Base-by-base conservation (phyloP, 2,888 invertebrate genomes). In the Eumacrocentrus americanus region DNA sequence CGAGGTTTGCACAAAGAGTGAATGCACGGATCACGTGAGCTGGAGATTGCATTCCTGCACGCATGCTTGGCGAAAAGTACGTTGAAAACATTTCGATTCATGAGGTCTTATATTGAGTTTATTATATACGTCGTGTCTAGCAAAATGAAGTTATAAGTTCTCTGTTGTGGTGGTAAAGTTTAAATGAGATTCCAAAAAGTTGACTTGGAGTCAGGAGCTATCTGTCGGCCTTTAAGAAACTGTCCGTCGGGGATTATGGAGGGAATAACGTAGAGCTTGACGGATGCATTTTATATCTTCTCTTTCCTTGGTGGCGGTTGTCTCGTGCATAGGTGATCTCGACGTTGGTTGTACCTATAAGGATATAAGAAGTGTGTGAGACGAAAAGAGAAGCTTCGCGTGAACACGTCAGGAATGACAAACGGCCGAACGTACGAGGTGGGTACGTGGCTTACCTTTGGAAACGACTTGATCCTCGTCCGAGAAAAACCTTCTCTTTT, bases 211-310 rank as follows among this genome's bases (percentile, higher is more conserved):
- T 40, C 29, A 25, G 14, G 25, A 40, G 20, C 34, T 56, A 56
- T 56, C 46, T 38, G 18, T 38, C 53, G 56, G 37, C 25, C 42
- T 47, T 56, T 35, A 38, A 47, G 14, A 38, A 35, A 50, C 18
- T 46, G 44, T 53, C 37, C 42, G 35, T 50, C 23, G 25, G 48
- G 47, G 53, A 50, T 59, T 59, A 35, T 11, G 42, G 18, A 37
- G 29, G 56, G 51, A 51, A 55, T 55, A 37, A 38, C 20, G 42
- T 52, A 50, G 63, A 69, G 69, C 66, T 66, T 69, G 72, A 72
- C 68, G 67, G 67, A 72, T 73, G 69, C 67, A 66, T 69, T 72
- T 71, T 70, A 70, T 69, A 67, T 72, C 67, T 70, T 69, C 67
- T 65, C 63, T 22, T 46, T 23, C 18, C 29, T 35, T n/a, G 18